phyloP scores from a whole-genome alignment of 2,113 vertebrate genomes.

The Cygnus buccinator region DNA sequence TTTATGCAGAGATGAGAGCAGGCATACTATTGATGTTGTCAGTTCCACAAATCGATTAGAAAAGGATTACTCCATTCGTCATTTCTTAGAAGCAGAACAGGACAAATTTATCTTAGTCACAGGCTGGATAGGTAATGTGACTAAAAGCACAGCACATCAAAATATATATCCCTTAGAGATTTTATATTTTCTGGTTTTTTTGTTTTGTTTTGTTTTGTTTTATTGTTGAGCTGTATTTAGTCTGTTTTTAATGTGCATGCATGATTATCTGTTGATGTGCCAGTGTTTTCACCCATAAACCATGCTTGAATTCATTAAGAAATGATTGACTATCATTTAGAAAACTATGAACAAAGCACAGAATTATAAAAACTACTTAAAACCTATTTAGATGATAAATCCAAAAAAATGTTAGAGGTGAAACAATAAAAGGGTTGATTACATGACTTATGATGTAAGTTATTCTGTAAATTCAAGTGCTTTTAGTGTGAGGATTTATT shows the following conservation, averaged over 20 bases:
- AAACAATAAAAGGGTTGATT: background rate
- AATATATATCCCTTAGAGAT: background rate
- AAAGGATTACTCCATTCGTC: conserved; percentile 12
- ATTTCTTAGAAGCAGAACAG: conserved; percentile 12
- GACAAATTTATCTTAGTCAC: conserved; percentile 25
- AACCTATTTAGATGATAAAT: background rate
- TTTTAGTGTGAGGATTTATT: background rate
- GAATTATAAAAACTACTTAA: background rate
- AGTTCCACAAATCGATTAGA: conserved; percentile 22
- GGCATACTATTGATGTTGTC: conserved; percentile 15
- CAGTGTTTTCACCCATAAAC: background rate
- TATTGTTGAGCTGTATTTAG: background rate
- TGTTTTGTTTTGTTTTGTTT: background rate
- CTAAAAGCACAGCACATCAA: background rate
- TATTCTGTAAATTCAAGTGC: background rate
- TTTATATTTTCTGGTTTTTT: background rate
- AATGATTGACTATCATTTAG: background rate
- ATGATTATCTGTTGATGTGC: background rate
- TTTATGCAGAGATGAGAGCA: conserved; percentile 10
- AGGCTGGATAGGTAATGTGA: background rate
- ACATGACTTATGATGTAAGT: background rate
- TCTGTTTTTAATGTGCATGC: background rate
- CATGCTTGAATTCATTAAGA: background rate
- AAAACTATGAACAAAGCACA: background rate
- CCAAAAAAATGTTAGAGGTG: background rate